phyloP scores from a whole-genome alignment of 2,797 vertebrate species.

The Tiaroga cobitis region DNA sequence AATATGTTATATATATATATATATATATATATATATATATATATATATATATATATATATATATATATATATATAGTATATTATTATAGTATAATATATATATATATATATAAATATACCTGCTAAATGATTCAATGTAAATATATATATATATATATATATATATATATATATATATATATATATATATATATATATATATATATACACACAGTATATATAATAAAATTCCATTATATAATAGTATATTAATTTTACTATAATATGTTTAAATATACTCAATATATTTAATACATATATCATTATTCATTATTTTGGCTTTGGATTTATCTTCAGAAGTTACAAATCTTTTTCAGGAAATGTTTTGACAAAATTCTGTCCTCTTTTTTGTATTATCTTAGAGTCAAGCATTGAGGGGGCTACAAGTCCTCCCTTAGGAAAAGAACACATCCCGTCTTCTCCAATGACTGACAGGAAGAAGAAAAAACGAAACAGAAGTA shows the following conservation, averaged over 20 bases:
- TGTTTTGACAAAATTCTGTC: background rate
- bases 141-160: no score
- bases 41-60: no score
- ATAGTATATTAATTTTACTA: background rate
- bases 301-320: background rate
- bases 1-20: no score
- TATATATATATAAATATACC: no score
- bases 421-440: slow-evolving; percentile 74
- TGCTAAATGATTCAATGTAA: no score
- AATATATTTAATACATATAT: background rate
- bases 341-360: background rate
- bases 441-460: slow-evolving; percentile 84
- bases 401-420: slow-evolving; percentile 78
- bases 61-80: background rate
- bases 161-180: no score
- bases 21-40: background rate
- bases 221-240: background rate
- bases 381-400: slow-evolving; percentile 16
- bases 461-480: slow-evolving; percentile 93
- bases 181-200: no score
- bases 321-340: background rate
- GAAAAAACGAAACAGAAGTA: slow-evolving; percentile 92
- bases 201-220: no score
- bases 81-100: no score
- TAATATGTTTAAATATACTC: background rate